Percentiles rank a stretch among this genome's conserved stretches.
Conservation (phyloP, 2,113 vertebrate genomes). For the Tringa solitaria region DNA sequence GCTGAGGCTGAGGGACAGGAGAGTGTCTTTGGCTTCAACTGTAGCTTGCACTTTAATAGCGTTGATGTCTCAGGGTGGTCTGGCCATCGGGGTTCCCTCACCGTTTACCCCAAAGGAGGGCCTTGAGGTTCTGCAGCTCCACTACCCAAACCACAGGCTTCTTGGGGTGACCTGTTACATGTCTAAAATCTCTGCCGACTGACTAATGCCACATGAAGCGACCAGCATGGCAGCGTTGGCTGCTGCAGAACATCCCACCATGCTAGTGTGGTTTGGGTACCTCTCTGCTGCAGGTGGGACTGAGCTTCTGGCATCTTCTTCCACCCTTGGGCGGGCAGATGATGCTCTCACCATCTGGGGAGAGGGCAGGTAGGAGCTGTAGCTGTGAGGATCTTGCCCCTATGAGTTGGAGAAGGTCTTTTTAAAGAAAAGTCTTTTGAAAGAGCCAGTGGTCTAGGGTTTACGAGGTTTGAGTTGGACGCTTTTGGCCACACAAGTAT, state of each 20-base stretch:
- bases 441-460: not conserved
- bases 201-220: rapidly evolving
- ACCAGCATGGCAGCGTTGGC: not conserved
- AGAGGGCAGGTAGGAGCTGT: not conserved
- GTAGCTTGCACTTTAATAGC: not conserved
- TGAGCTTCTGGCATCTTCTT: not conserved
- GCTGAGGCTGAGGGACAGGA: not conserved
- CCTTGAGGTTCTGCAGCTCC: not conserved
- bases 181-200: not conserved
- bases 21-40: rapidly evolving
- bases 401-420: not conserved
- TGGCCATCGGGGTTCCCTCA: not conserved
- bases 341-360: not conserved
- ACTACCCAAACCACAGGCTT: not conserved
- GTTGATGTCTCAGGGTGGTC: not conserved
- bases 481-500: rapidly evolving
- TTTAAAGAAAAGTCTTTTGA: not conserved
- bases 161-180: rapidly evolving
- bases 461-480: not conserved
- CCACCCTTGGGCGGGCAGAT: not conserved
- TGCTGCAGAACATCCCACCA: not conserved
- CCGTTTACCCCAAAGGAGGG: rapidly evolving
- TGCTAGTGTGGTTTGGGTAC: not conserved
- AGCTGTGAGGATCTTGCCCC: not conserved
- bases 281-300: not conserved